Evolutionary conservation across 2,888 invertebrate species (phyloP), one percentile per base, ranked within the genome.

Genomic region (Cosmia pyralina): DNA sequence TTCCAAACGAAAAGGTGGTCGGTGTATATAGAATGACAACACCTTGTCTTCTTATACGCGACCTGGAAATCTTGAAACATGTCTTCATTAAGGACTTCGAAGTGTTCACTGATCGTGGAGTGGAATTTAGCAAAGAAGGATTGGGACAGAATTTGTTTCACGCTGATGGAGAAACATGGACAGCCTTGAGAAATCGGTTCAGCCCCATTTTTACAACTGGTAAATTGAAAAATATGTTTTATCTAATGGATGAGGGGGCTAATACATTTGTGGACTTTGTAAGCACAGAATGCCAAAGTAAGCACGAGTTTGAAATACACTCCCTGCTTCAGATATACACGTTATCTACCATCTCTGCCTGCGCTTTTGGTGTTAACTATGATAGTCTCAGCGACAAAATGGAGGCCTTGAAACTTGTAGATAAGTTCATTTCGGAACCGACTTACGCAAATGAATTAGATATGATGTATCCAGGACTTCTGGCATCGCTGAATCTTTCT

Each of bases 11-110:
- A 77, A 93, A 92, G 84, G 85, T 93, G 0, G 90, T 94, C 1
- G 94, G 94, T 4, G 17, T 93, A 0, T 94, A 89, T 57, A 90
- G 91, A 75, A 89, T 92, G 87, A 91, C 90, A 0, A 88, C 87
- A n/a, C 93, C 93, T 0, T 82, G 85, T 50, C 68, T 94, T 11
- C 58, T 93, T 4, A 72, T 94, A 17, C 84, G 91, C 8, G 94
- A 94, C 77, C 82, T 92, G 38, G 93, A 94, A 15, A 69, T 93
- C 4, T 82, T 94, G 8, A 93, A 93, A 81, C 86, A 91, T 7
- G 73, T 94, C 1, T 86, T 93, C 82, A 90, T 94, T 15, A 93
- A 92, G 71, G 93, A 93, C 76, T 94, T 93, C 60, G 89, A 92
- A 13, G 5, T 65, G 2, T 94, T 94, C 44, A n/a, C 75, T 4